These are phyloP conservation scores for Euclidia mi DNA, from an alignment of 2,888 invertebrate genomes.

Conservation along the genomic window DNA sequence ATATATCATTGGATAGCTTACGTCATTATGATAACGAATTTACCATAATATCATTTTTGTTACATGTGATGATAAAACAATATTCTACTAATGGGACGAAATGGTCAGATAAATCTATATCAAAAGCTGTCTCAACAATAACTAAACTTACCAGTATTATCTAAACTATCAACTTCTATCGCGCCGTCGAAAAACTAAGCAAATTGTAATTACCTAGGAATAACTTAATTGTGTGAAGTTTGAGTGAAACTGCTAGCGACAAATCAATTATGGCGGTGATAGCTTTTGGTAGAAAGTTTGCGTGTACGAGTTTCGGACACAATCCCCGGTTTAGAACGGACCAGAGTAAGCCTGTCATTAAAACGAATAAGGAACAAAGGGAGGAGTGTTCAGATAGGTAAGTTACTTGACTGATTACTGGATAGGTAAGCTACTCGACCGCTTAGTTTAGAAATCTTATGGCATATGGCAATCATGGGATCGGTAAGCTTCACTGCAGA, in stretches of 20 bases:
- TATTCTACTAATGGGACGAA: no score
- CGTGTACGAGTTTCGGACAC: constrained; percentile 53
- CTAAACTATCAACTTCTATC: constrained; percentile 6
- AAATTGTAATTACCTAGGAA: constrained; percentile 41
- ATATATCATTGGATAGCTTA: no score
- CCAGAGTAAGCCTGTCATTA: constrained; percentile 63
- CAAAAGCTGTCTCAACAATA: no score
- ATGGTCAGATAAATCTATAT: no score
- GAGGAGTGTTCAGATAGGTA: constrained; percentile 19
- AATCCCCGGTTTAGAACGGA: constrained; percentile 52
- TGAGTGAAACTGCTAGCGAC: constrained; percentile 40
- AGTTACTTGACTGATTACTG: constrained; percentile 24
- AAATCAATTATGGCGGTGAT: constrained; percentile 60
- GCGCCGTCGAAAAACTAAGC: constrained; percentile 30
- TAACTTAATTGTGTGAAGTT: constrained; percentile 45
- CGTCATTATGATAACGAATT: no score
- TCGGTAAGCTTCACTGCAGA: no score
- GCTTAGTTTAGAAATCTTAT: constrained; percentile 1
- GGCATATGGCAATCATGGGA: no score
- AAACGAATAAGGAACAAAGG: constrained; percentile 59
- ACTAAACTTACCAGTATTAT: constrained; percentile 7
- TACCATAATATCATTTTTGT: no score
- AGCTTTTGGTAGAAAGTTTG: constrained; percentile 54
- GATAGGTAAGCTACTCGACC: not conserved
- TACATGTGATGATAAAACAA: no score